These are phyloP conservation scores for Drosophila koepferae DNA, from an alignment of 2,888 invertebrate species.

Conservation along the genomic window DNA sequence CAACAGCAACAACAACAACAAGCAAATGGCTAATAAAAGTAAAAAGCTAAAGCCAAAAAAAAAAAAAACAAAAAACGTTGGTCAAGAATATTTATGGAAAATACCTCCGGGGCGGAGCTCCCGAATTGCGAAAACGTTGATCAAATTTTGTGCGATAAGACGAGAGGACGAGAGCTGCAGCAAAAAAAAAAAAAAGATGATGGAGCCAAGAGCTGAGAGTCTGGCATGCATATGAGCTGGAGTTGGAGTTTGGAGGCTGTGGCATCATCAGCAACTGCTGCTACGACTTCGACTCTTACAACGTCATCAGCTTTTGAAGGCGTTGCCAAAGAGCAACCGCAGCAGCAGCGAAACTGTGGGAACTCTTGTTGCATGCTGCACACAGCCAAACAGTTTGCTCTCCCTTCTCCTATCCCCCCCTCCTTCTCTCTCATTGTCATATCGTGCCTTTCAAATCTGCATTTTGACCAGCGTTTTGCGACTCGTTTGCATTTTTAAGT, in stretches of 20 bases:
- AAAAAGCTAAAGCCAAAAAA: conserved; percentile 54
- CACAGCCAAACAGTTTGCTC: conserved; percentile 50
- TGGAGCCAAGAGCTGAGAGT: conserved; percentile 15
- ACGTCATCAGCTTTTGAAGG: conserved; percentile 80
- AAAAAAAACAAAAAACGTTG: conserved; percentile 32
- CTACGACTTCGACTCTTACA: conserved; percentile 59
- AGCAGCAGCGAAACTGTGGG: conserved; percentile 70
- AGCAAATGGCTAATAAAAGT: conserved; percentile 69
- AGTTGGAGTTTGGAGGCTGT: conserved; percentile 26
- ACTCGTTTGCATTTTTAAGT: conserved; percentile 76
- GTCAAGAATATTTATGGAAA: conserved; percentile 76
- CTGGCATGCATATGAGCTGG: conserved; percentile 63
- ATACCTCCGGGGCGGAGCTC: conserved; percentile 85
- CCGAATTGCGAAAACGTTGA: conserved; percentile 84
- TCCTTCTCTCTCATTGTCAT: conserved; percentile 27
- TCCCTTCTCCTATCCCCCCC: not conserved
- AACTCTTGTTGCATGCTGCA: conserved; percentile 79
- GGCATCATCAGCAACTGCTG: conserved; percentile 55
- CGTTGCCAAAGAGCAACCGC: conserved; percentile 79
- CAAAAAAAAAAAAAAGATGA: conserved; percentile 10
- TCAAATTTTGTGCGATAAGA: conserved; percentile 79
- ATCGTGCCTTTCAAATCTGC: conserved; percentile 80
- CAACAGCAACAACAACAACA: conserved; percentile 48
- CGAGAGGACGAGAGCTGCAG: not conserved
- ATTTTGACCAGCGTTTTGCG: conserved; percentile 57